Percentiles rank a stretch among this genome's conserved stretches.
Evolutionary conservation across 1,140 invertebrate species (phyloP).

Genomic region (Pogonognathellus flavescens): DNA sequence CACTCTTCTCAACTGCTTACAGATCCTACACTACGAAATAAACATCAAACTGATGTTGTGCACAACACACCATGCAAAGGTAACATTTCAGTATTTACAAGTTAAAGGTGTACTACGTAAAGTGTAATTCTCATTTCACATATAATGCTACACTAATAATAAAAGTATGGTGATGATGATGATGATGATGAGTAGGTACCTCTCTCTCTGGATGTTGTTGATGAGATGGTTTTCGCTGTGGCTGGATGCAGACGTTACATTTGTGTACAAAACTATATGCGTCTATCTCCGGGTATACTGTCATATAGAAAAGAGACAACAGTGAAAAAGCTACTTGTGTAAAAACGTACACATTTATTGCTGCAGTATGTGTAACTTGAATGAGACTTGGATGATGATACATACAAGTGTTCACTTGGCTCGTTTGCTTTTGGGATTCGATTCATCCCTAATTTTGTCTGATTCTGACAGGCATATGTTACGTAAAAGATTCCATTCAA

Average conservation of each 20-base stretch:
- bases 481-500: conserved; percentile 28
- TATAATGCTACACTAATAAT: conserved; percentile 2
- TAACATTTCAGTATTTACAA: background rate
- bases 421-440: background rate
- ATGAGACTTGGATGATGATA: background rate
- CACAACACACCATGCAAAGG: background rate
- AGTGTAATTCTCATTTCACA: background rate
- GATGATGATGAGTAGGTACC: too few species aligned
- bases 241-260: background rate
- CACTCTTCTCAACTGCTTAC: conserved; percentile 35
- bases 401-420: background rate
- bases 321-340: background rate
- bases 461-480: conserved; percentile 37
- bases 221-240: background rate
- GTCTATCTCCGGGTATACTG: background rate
- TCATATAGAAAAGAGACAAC: background rate
- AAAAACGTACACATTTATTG: background rate
- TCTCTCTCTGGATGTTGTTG: background rate
- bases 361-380: background rate
- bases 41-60: too few species aligned
- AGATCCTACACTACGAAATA: background rate
- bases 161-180: too few species aligned
- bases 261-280: background rate
- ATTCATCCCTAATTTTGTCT: conserved; percentile 25
- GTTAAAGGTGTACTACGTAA: background rate